These are phyloP conservation scores for Ectropis grisescens DNA, from an alignment of 1,140 invertebrate genomes.

Conservation along the genomic window DNA sequence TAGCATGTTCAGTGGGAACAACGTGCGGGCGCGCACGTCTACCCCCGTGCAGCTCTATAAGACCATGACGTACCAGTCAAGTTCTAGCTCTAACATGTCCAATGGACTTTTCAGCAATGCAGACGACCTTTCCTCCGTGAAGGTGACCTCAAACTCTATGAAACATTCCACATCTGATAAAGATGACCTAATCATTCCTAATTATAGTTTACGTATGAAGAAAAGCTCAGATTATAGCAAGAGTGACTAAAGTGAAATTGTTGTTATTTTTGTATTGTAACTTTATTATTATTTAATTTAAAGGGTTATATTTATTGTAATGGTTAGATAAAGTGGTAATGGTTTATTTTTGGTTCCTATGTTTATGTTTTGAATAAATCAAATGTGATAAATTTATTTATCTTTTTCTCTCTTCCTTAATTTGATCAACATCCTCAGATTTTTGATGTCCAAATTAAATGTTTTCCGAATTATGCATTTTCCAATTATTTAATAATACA, in stretches of 20 bases:
- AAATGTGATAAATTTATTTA: no score
- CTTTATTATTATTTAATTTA: slow-evolving; percentile 15
- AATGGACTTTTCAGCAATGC: slow-evolving; percentile 63
- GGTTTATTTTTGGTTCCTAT: no score
- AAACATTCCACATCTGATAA: slow-evolving; percentile 56
- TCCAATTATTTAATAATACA: no score
- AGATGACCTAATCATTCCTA: slow-evolving; percentile 62
- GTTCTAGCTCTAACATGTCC: slow-evolving; percentile 51
- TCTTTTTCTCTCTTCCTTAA: no score
- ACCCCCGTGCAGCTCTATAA: slow-evolving; percentile 67
- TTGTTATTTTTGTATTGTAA: slow-evolving; percentile 11
- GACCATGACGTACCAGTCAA: slow-evolving; percentile 56
- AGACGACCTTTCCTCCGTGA: slow-evolving; percentile 69
- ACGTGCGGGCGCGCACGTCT: slow-evolving; percentile 64
- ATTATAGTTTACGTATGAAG: slow-evolving; percentile 58
- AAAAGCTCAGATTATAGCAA: slow-evolving; percentile 44
- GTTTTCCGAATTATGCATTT: no score
- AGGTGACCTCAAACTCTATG: slow-evolving; percentile 54
- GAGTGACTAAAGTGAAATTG: slow-evolving; percentile 39
- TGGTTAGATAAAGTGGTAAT: no score
- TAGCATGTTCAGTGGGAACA: slow-evolving; percentile 23
- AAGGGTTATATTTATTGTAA: slow-evolving; percentile 1
- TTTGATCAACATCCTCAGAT: no score
- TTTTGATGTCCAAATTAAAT: no score
- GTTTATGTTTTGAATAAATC: no score